Evolutionary conservation across 2,888 invertebrate genomes (phyloP).

Genomic region (Stenodema calcarata): DNA sequence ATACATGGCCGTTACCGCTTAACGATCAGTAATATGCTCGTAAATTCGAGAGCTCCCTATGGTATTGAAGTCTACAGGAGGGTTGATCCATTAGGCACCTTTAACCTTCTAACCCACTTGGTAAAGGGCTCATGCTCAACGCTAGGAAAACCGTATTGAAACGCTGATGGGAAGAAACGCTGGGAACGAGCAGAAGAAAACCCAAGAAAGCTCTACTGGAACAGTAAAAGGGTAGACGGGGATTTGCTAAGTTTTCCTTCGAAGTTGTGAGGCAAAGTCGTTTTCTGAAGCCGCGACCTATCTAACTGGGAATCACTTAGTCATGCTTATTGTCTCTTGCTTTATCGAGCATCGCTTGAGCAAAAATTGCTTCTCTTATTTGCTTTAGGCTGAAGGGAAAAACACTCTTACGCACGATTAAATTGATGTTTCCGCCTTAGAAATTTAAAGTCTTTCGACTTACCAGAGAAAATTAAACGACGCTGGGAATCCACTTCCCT

Average conservation of each 20-base stretch:
- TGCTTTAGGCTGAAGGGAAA: background rate
- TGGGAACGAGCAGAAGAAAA: background rate
- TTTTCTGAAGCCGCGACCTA: slow-evolving; percentile 17
- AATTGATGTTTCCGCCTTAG: slow-evolving; percentile 17
- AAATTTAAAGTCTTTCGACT: background rate
- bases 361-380: background rate
- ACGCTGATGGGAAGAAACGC: slow-evolving; percentile 4
- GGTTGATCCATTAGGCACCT: slow-evolving; percentile 31
- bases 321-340: slow-evolving; percentile 30
- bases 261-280: slow-evolving; percentile 28
- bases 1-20: background rate
- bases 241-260: slow-evolving; percentile 15
- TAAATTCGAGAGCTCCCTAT: background rate
- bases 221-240: slow-evolving; percentile 27
- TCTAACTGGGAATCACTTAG: slow-evolving; percentile 30
- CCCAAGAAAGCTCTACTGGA: background rate
- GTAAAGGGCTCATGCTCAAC: background rate
- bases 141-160: background rate
- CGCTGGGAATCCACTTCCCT: background rate
- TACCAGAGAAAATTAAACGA: slow-evolving; percentile 22
- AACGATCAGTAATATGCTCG: slow-evolving; percentile 32
- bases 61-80: background rate
- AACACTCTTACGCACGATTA: slow-evolving; percentile 11
- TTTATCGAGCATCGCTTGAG: slow-evolving; percentile 21
- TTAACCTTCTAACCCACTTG: slow-evolving; percentile 21